Evolutionary conservation across 2,888 invertebrate species (phyloP).

Genomic region (Lymantria dispar): DNA sequence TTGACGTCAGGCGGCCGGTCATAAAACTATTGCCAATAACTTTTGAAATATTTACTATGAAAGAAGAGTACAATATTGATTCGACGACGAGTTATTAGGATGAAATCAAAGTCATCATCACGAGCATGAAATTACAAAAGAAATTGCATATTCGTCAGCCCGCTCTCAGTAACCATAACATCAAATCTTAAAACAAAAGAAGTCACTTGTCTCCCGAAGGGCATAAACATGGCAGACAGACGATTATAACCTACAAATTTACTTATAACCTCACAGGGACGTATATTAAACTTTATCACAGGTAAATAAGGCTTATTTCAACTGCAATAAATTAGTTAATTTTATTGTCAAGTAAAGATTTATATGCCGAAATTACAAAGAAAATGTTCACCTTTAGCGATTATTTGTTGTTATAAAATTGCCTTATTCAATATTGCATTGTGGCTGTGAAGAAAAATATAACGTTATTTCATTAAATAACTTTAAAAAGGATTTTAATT

Average conservation of each 20-base stretch:
- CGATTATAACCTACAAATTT: conserved; percentile 36
- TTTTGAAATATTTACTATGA: too few relatives aligned
- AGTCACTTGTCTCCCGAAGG: conserved; percentile 62
- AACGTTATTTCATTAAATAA: too few relatives aligned
- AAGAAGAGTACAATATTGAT: too few relatives aligned
- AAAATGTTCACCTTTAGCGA: conserved; percentile 29
- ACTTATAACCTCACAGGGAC: neutral
- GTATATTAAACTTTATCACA: conserved; percentile 16
- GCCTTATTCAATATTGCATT: conserved; percentile 29
- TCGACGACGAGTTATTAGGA: too few relatives aligned
- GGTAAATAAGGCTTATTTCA: conserved; percentile 7
- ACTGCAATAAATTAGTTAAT: conserved; percentile 10
- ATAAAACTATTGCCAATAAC: too few relatives aligned
- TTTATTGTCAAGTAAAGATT: conserved; percentile 40
- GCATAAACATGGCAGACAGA: conserved; percentile 33
- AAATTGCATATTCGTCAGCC: too few relatives aligned
- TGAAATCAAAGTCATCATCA: too few relatives aligned
- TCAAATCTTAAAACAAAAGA: conserved; percentile 54
- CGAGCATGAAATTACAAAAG: too few relatives aligned
- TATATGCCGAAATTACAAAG: conserved; percentile 45
- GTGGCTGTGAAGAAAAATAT: neutral
- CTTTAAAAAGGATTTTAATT: too few relatives aligned
- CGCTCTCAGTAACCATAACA: conserved; percentile 7
- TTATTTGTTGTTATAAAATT: conserved; percentile 29
- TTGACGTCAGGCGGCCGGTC: too few relatives aligned